These are phyloP conservation scores for Halcyon smyrnensis DNA, from an alignment of 2,797 vertebrate genomes.

Conservation along the genomic window DNA sequence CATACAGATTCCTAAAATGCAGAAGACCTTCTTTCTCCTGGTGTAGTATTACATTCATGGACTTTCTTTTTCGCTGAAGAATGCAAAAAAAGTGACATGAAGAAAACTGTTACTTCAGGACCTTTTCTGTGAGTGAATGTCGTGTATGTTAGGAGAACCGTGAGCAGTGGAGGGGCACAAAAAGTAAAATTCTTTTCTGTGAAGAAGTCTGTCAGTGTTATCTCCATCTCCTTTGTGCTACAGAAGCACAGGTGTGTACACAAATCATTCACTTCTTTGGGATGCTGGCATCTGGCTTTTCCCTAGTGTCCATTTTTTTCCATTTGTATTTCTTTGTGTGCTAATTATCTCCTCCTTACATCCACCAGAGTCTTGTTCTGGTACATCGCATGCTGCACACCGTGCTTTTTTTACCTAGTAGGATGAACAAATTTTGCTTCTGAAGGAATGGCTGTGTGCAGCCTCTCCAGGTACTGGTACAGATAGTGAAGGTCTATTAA, in stretches of 20 bases:
- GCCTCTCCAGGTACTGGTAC: neutral
- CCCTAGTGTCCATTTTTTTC: neutral
- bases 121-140: neutral
- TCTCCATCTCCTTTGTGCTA: neutral
- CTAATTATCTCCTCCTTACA: neutral
- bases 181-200: neutral
- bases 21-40: neutral
- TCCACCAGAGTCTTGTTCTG: neutral
- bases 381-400: fast-evolving
- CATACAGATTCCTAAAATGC: too few relatives aligned
- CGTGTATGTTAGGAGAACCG: fast-evolving
- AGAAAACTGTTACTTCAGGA: neutral
- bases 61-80: neutral
- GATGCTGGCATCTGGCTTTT: neutral
- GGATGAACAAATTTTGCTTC: neutral
- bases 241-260: neutral
- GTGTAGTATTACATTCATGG: neutral
- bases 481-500: neutral
- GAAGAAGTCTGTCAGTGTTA: neutral
- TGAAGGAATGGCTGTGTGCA: neutral
- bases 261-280: neutral
- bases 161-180: neutral
- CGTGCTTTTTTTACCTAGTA: neutral
- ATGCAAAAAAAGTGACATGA: neutral
- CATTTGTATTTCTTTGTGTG: neutral